Conservation (phyloP, 2,888 invertebrate species). For the Hylaea fasciaria region DNA sequence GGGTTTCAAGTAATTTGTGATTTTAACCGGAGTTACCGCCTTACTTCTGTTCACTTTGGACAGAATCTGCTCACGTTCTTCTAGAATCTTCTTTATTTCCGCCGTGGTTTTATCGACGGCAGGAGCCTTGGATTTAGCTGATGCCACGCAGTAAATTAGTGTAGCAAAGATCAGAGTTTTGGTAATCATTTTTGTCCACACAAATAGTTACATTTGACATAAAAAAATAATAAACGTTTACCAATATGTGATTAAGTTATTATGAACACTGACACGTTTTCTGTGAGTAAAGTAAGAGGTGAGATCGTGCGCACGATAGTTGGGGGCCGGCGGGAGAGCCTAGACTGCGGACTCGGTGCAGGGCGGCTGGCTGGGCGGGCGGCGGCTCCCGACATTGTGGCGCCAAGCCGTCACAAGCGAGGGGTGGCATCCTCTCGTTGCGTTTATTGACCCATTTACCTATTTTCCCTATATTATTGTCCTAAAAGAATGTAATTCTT, state of each 20-base stretch:
- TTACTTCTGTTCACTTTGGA: constrained; percentile 58
- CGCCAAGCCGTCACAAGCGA: constrained; percentile 42
- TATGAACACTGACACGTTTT: constrained; percentile 1
- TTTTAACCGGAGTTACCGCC: constrained; percentile 60
- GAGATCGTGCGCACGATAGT: constrained; percentile 15
- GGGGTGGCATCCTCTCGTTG: constrained; percentile 29
- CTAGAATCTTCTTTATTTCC: constrained; percentile 64
- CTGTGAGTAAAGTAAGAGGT: neutral
- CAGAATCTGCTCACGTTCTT: constrained; percentile 61
- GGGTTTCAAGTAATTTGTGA: constrained; percentile 60
- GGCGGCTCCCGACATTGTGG: constrained; percentile 58
- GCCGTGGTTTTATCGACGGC: constrained; percentile 50
- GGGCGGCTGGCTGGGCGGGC: constrained; percentile 39
- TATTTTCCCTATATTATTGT: neutral
- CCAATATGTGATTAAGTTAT: neutral
- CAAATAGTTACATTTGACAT: neutral
- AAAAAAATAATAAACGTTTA: neutral
- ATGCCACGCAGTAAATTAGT: constrained; percentile 13
- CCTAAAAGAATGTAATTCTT: too few relatives aligned
- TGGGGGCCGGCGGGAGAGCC: constrained; percentile 44
- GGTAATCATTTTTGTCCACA: constrained; percentile 2
- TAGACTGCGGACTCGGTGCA: constrained; percentile 48
- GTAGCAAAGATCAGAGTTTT: constrained; percentile 6
- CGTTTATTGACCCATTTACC: constrained; percentile 16
- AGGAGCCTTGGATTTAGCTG: constrained; percentile 48